A percentile compares a stretch with the other conserved stretches of the same genome.
These are phyloP conservation scores for Tarsius wallacei DNA, from an alignment of 2,797 vertebrate genomes.

Conservation along the genomic window DNA sequence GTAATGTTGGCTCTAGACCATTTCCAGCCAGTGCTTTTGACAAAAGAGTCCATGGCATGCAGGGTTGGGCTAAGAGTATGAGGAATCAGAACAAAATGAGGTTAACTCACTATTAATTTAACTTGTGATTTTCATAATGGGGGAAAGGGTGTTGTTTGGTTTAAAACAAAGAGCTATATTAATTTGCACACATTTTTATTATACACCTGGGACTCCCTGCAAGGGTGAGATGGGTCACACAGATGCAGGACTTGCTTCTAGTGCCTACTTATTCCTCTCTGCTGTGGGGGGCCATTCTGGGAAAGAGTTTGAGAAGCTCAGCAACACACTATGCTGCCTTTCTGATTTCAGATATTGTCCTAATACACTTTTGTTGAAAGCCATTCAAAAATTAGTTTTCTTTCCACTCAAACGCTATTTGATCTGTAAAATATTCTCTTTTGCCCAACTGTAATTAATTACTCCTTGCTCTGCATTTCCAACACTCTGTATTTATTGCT, in stretches of 20 bases:
- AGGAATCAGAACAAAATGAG: neutral
- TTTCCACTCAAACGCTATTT: conserved; percentile 42
- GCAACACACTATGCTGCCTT: neutral
- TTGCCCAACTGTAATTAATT: neutral
- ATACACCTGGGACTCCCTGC: neutral
- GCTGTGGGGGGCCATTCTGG: neutral
- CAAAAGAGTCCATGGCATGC: neutral
- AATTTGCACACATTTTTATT: neutral
- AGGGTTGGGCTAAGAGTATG: neutral
- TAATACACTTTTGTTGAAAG: conserved; percentile 14
- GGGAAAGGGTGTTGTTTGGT: neutral
- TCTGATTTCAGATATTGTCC: conserved; percentile 36
- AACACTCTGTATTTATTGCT: conserved; percentile 31
- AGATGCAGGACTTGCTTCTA: neutral
- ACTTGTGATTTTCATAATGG: neutral
- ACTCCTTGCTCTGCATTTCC: neutral
- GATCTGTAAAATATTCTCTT: conserved; percentile 44
- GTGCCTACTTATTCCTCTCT: neutral
- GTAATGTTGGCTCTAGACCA: neutral
- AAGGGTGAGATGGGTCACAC: neutral
- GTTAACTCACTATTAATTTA: neutral
- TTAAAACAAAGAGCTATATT: neutral
- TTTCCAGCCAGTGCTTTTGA: neutral
- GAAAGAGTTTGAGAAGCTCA: neutral
- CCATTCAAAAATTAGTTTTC: conserved; percentile 51